These are phyloP conservation scores for Drosophila bunnanda DNA, from an alignment of 2,888 invertebrate species.

Conservation along the genomic window DNA sequence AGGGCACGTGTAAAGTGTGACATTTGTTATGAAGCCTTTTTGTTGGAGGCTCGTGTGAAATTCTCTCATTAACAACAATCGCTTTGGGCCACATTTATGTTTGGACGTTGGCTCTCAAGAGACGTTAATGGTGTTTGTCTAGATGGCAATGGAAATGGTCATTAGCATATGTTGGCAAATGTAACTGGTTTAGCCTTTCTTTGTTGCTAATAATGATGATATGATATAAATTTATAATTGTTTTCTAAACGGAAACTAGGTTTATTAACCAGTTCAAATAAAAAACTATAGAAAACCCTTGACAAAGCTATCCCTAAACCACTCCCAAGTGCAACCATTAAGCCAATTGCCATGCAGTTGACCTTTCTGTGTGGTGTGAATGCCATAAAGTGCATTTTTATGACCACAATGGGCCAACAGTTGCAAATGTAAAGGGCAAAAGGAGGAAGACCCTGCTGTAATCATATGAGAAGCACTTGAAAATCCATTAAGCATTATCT, in stretches of 20 bases:
- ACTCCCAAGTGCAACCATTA: constrained; percentile 10
- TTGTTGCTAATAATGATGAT: neutral
- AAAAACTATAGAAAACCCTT: neutral
- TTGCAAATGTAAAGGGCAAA: neutral
- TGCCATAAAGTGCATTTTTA: constrained; percentile 33
- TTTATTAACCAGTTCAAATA: neutral
- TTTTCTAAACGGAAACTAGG: neutral
- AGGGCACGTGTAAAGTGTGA: constrained; percentile 28
- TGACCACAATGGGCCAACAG: constrained; percentile 26
- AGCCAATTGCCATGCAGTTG: constrained; percentile 17
- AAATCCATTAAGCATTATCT: constrained; percentile 16
- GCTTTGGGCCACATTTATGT: constrained; percentile 14
- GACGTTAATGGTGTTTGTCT: constrained; percentile 28
- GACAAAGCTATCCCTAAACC: neutral
- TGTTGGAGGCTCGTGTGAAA: constrained; percentile 23
- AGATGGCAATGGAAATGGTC: constrained; percentile 27
- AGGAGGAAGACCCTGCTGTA: constrained; percentile 6
- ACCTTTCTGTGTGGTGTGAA: constrained; percentile 14
- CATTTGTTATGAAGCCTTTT: constrained; percentile 9
- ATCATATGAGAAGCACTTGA: constrained; percentile 53
- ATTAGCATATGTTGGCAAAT: constrained; percentile 18
- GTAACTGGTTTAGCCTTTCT: constrained; percentile 12
- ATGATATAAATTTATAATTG: neutral
- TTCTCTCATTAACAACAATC: constrained; percentile 24
- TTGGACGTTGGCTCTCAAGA: constrained; percentile 22